phyloP scores from a whole-genome alignment of 2,888 invertebrate species.

The Reticulitermes lucifugus region DNA sequence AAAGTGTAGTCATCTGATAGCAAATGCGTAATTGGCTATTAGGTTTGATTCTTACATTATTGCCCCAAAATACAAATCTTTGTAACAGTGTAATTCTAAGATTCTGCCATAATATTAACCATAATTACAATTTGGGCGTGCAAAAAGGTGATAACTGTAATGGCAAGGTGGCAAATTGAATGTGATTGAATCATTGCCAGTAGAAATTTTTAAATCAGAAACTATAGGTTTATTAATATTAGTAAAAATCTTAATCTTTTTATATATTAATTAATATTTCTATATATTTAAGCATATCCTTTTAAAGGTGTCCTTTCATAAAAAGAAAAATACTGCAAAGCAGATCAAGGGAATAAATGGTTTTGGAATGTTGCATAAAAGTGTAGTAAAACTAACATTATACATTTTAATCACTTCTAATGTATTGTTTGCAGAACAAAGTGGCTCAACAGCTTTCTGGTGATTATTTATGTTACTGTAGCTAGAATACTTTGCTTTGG shows the following conservation, averaged over 20 bases:
- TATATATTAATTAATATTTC: conserved; percentile 36
- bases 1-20: neutral
- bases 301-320: conserved; percentile 43
- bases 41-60: neutral
- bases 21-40: neutral
- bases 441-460: neutral
- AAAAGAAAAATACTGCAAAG: conserved; percentile 41
- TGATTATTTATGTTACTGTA: neutral
- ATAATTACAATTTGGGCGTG: neutral
- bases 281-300: conserved; percentile 40
- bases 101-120: conserved; percentile 13
- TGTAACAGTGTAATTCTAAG: neutral
- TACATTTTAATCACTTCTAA: neutral
- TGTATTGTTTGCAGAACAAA: conserved; percentile 3
- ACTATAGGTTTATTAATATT: conserved; percentile 17
- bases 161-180: conserved; percentile 16
- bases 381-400: neutral
- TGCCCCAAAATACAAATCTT: neutral
- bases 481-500: no score
- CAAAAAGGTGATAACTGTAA: neutral
- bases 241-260: conserved; percentile 22
- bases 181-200: conserved; percentile 35
- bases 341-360: conserved; percentile 32
- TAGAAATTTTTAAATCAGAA: conserved; percentile 29
- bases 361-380: conserved; percentile 13